Evolutionary conservation across 2,113 vertebrate genomes (phyloP).

Genomic region (Gopherus evgoodei): DNA sequence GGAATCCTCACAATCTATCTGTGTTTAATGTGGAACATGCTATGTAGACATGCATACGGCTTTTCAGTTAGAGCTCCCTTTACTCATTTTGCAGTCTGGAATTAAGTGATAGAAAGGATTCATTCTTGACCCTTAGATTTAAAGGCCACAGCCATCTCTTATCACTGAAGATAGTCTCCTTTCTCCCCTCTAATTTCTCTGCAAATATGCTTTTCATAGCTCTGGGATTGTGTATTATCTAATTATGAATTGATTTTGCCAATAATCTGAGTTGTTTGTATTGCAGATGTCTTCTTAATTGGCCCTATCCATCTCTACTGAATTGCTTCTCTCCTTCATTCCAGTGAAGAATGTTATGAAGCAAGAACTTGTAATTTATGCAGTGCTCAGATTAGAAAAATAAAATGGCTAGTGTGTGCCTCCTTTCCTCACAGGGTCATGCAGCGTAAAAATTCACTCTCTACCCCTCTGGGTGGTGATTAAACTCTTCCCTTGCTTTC

Average conservation of each 20-base stretch:
- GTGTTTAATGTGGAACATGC: neutral
- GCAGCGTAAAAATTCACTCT: accelerated
- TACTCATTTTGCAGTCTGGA: neutral
- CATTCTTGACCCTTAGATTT: neutral
- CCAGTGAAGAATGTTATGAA: neutral
- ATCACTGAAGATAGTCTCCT: neutral
- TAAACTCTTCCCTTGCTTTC: neutral
- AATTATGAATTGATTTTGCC: neutral
- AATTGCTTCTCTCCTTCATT: neutral
- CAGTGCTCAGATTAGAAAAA: neutral
- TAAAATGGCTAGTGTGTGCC: neutral
- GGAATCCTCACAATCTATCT: neutral
- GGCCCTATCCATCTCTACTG: neutral
- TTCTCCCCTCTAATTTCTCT: neutral
- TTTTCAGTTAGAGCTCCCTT: neutral
- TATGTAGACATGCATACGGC: neutral
- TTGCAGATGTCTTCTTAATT: neutral
- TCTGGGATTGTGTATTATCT: neutral
- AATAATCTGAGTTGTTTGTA: neutral
- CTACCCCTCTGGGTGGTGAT: neutral
- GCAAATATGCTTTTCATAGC: neutral
- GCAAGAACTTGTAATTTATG: neutral
- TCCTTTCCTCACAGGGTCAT: neutral
- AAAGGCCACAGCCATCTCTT: neutral
- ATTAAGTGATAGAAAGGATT: neutral